phyloP scores from a whole-genome alignment of 2,888 invertebrate genomes.

The Mylabris sibirica region DNA sequence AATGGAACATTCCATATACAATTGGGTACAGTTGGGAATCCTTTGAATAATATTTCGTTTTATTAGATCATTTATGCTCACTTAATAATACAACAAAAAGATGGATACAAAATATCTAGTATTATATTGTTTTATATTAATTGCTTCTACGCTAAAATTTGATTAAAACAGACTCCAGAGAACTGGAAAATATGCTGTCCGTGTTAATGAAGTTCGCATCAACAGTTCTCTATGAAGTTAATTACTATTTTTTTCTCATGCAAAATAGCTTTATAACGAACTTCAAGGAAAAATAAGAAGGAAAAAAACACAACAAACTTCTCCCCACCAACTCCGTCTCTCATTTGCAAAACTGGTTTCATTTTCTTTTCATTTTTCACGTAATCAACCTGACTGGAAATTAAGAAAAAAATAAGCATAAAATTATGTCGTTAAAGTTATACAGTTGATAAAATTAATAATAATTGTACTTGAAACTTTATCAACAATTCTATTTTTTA shows the following conservation, averaged over 20 bases:
- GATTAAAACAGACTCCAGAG: neutral
- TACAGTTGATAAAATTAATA: neutral
- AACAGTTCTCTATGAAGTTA: neutral
- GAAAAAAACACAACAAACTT: neutral
- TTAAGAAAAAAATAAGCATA: neutral
- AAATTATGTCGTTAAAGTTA: neutral
- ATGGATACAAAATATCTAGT: neutral
- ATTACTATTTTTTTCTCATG: constrained; percentile 1
- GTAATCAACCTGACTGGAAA: neutral
- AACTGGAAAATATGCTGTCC: constrained; percentile 3
- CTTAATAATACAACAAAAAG: neutral
- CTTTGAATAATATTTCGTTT: too few species aligned
- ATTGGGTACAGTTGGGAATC: too few species aligned
- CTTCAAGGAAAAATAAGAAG: neutral
- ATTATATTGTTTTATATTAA: neutral
- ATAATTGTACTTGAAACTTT: neutral
- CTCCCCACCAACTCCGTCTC: neutral
- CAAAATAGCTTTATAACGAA: neutral
- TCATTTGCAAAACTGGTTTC: neutral
- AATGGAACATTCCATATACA: too few species aligned
- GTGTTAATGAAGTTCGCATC: constrained; percentile 5
- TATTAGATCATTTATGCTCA: too few species aligned
- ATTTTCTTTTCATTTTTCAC: neutral
- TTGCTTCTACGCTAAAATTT: neutral
- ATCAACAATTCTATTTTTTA: neutral